phyloP scores from a whole-genome alignment of 2,113 vertebrate species.

The Narcine bancroftii region DNA sequence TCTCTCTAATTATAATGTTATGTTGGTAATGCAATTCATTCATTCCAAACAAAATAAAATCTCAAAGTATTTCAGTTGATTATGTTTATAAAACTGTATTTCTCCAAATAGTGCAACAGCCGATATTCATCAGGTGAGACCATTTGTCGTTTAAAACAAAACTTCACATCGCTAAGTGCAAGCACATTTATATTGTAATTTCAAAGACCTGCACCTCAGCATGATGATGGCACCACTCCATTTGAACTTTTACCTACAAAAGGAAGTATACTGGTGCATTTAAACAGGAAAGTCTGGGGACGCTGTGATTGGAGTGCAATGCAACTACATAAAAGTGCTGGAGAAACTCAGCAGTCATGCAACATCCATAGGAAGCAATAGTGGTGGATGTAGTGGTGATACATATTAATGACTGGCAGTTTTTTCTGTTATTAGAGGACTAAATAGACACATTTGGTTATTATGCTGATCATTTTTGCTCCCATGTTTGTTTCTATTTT shows the following conservation, averaged over 20 bases:
- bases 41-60: not conserved
- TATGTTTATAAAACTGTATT: not conserved
- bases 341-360: no score
- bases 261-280: not conserved
- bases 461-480: no score
- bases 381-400: no score
- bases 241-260: constrained; percentile 35
- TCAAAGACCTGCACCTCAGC: constrained; percentile 25
- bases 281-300: no score
- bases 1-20: not conserved
- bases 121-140: not conserved
- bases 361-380: no score
- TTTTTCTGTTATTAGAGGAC: no score
- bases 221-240: not conserved
- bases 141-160: not conserved
- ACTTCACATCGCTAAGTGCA: not conserved
- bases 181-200: constrained; percentile 23
- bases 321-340: no score
- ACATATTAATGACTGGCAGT: no score
- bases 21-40: not conserved
- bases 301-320: no score
- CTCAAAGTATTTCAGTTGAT: not conserved
- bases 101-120: not conserved
- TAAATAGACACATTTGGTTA: no score
- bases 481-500: no score